Percentiles rank a stretch among this genome's conserved stretches.
Evolutionary conservation across 2,113 vertebrate genomes (phyloP).

Genomic region (Macquaria ambigua): DNA sequence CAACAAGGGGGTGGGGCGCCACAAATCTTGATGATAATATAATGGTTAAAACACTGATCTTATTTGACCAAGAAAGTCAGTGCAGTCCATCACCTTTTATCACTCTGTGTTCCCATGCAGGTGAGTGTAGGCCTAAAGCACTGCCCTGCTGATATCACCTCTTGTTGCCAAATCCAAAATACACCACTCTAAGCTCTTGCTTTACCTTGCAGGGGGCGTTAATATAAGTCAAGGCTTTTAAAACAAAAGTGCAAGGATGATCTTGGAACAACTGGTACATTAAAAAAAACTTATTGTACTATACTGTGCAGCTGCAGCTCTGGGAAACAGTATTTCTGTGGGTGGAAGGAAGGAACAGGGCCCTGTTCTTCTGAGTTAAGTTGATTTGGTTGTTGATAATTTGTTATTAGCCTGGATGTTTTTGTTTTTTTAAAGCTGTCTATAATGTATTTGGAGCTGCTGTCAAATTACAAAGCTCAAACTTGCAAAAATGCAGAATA

Average conservation of each 20-base stretch:
- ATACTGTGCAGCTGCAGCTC: constrained; percentile 21
- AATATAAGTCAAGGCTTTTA: constrained; percentile 2
- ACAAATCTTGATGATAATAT: background rate
- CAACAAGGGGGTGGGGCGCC: no score
- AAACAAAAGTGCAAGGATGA: constrained; percentile 2
- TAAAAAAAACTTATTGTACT: background rate
- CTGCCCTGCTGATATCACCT: background rate
- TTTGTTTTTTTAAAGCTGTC: background rate
- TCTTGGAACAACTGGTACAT: constrained; percentile 8
- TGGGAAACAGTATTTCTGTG: constrained; percentile 14
- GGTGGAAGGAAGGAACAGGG: background rate
- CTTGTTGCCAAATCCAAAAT: constrained; percentile 10
- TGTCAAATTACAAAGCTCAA: background rate
- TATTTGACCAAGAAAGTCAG: background rate
- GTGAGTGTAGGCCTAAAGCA: background rate
- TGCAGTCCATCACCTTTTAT: background rate
- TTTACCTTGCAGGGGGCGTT: background rate
- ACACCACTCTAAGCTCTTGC: background rate
- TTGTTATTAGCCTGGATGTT: background rate
- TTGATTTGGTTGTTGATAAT: constrained; percentile 5
- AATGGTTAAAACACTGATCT: background rate
- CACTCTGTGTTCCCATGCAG: background rate
- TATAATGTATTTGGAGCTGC: background rate
- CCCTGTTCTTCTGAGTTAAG: background rate
- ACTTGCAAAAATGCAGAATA: background rate